Percentiles rank a stretch among this genome's conserved stretches.
Evolutionary conservation across 2,888 invertebrate species (phyloP).

Genomic region (Spodoptera littoralis): DNA sequence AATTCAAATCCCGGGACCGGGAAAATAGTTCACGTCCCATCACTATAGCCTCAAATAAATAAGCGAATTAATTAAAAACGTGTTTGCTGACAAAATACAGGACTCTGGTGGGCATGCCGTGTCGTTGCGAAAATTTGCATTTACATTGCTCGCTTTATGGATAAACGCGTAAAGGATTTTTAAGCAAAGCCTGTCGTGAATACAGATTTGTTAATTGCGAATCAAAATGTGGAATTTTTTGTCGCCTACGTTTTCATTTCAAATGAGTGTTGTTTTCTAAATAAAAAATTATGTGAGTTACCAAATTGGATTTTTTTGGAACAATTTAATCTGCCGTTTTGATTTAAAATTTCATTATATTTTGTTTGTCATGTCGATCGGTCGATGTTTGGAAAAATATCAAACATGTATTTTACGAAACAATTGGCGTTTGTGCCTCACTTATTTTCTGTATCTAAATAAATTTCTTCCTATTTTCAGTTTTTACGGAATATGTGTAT

Average conservation of each 20-base stretch:
- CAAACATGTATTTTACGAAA: too few relatives aligned
- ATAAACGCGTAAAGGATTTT: conserved; percentile 61
- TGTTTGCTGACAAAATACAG: conserved; percentile 79
- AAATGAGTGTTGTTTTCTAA: conserved; percentile 11
- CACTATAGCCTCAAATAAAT: conserved; percentile 68
- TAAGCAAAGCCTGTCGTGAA: conserved; percentile 36
- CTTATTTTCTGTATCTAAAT: too few relatives aligned
- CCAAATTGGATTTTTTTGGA: conserved; percentile 14
- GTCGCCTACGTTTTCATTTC: conserved; percentile 21
- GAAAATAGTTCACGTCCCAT: conserved; percentile 35
- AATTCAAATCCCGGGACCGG: conserved; percentile 23
- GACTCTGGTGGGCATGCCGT: conserved; percentile 47
- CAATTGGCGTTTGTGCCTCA: too few relatives aligned
- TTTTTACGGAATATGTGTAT: too few relatives aligned
- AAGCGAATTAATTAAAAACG: conserved; percentile 82
- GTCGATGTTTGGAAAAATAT: too few relatives aligned
- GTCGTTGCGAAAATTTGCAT: conserved; percentile 59
- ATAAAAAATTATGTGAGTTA: not conserved
- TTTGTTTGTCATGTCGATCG: too few relatives aligned
- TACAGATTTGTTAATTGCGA: conserved; percentile 55
- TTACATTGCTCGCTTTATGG: conserved; percentile 55
- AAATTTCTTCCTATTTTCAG: too few relatives aligned
- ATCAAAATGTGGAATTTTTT: conserved; percentile 38
- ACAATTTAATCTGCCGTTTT: too few relatives aligned
- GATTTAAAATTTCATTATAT: too few relatives aligned